phyloP scores from a whole-genome alignment of 2,113 vertebrate genomes.

The Euleptes europaea region DNA sequence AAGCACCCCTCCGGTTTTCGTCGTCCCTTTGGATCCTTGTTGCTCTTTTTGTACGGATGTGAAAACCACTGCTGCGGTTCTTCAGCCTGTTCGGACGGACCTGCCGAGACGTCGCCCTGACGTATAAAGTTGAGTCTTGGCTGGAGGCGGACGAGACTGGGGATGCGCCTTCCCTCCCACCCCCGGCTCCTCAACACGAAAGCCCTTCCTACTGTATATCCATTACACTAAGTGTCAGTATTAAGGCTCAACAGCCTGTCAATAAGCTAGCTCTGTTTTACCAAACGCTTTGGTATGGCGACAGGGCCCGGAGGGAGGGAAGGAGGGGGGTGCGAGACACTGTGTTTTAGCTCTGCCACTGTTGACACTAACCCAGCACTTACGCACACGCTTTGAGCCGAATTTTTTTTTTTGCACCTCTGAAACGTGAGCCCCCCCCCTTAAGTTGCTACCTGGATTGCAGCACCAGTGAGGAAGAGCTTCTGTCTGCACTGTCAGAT shows the following conservation, averaged over 20 bases:
- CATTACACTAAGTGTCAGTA: slow-evolving; percentile 78
- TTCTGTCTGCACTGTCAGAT: background rate
- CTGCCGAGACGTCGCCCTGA: slow-evolving; percentile 51
- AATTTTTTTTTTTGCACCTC: slow-evolving; percentile 58
- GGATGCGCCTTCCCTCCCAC: background rate
- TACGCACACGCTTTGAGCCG: slow-evolving; percentile 54
- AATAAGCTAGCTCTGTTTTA: slow-evolving; percentile 77
- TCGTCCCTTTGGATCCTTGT: slow-evolving; percentile 58
- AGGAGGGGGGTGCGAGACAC: background rate
- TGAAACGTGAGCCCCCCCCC: too few species aligned
- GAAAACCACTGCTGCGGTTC: slow-evolving; percentile 5
- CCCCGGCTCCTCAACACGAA: slow-evolving; percentile 46
- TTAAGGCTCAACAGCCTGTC: slow-evolving; percentile 79
- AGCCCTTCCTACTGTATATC: slow-evolving; percentile 54
- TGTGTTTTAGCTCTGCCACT: slow-evolving; percentile 55
- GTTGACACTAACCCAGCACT: slow-evolving; percentile 58
- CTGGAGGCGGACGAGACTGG: slow-evolving; percentile 27
- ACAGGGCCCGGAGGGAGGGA: slow-evolving; percentile 55
- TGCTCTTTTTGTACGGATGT: slow-evolving; percentile 54
- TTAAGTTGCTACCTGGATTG: slow-evolving; percentile 32
- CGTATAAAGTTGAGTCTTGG: slow-evolving; percentile 55
- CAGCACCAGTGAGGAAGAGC: slow-evolving; percentile 17
- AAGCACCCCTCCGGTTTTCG: slow-evolving; percentile 63
- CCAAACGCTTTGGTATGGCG: slow-evolving; percentile 30
- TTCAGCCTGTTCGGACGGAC: slow-evolving; percentile 17